phyloP scores from a whole-genome alignment of 2,797 vertebrate genomes.

The Pyrocephalus nanus region DNA sequence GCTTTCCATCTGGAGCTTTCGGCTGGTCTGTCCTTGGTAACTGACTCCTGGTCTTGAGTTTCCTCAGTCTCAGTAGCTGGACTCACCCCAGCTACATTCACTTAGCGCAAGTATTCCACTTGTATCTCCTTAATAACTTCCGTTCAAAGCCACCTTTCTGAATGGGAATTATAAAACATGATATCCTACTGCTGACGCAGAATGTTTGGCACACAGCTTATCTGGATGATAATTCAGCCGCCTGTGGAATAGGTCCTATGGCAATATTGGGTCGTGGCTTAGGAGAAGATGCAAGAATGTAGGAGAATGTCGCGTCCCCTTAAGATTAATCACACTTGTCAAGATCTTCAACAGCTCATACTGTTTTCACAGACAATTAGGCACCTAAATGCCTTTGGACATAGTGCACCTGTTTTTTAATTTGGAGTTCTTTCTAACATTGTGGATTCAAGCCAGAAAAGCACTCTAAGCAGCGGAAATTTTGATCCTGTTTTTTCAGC shows the following conservation, averaged over 20 bases:
- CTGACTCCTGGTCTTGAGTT: background rate
- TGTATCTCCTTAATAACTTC: background rate
- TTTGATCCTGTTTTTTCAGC: constrained; percentile 8
- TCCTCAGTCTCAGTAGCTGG: background rate
- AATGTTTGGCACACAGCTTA: background rate
- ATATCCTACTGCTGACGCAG: constrained; percentile 3
- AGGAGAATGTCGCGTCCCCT: background rate
- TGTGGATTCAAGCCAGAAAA: constrained; percentile 59
- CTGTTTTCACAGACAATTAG: constrained; percentile 66
- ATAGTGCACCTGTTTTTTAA: constrained; percentile 54
- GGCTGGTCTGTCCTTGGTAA: background rate
- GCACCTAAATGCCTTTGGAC: constrained; percentile 61
- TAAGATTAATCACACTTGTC: constrained; percentile 53
- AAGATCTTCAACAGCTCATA: background rate
- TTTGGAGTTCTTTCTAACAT: constrained; percentile 22
- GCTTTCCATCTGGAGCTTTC: background rate
- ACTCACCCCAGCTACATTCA: background rate
- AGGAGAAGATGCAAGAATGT: constrained; percentile 37
- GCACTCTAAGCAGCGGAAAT: background rate
- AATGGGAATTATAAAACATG: background rate
- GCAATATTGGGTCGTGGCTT: background rate
- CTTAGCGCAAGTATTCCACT: background rate
- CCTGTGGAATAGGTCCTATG: background rate
- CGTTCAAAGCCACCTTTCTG: constrained; percentile 1
- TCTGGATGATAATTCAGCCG: constrained; percentile 24